Evolutionary conservation across 1,140 invertebrate genomes (phyloP), one percentile per base, ranked within the genome.

Genomic region (Lepidurus arcticus): DNA sequence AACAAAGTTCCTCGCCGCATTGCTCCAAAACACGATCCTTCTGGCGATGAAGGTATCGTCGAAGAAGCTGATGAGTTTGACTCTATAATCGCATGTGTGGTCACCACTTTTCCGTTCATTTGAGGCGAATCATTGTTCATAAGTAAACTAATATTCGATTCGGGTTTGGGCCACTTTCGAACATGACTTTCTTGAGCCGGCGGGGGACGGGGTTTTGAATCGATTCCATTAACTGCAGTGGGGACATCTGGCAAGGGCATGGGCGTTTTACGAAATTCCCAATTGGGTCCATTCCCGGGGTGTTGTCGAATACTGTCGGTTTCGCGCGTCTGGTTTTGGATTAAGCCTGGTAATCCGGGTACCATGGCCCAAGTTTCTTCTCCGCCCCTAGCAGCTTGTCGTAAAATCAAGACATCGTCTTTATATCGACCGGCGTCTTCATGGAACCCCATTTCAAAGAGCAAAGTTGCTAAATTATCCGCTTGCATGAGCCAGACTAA

Each of bases 401-500:
- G 43, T 11, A 78, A 43, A 21, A 79, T 34, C 10, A 80, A 77
- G 21, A 82, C 75, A 13, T 77, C 42, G 43, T 53, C 77, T 1
- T 44, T 34, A 42, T 75, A 79, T 13, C 21, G 53, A 0, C 73
- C 44, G 7, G 80, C 79, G 1, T 80, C 75, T 1, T 80, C 76
- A 7, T 73, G 42, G 76, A 79, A 80, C 4, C 78, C 79, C 13
- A 78, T 76, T 24, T 91, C 90, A 45, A 86, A 85, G 16, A 93
- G 85, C 0, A 93, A 83, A 73, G 87, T 86, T 34, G 88, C 88
- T 4, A 94, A 85, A 76, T 91, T 87, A 76, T 89, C 87, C 0
- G 90, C 89, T 80, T 93, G 92, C 75, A 90, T 87, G 11, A 93
- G 83, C 80, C 92, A 93, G 26, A 90, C 87, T 1, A 87, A 83